phyloP scores from a whole-genome alignment of 2,797 vertebrate species.

The Squalus acanthias region DNA sequence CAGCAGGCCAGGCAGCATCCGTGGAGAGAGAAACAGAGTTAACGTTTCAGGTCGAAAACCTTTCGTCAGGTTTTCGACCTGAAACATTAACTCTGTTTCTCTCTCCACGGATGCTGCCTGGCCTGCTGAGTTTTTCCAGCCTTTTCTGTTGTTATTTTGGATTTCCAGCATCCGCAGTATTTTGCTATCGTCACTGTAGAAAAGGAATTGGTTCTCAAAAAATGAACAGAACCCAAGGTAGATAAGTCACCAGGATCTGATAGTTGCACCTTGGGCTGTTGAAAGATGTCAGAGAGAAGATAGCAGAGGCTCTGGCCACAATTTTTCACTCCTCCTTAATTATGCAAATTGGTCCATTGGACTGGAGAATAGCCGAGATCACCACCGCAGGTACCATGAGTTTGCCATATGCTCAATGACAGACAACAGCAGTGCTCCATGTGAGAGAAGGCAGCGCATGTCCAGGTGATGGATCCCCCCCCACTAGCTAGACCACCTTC shows the following conservation, averaged over 20 bases:
- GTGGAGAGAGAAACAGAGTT: too few relatives aligned
- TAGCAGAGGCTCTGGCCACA: not conserved
- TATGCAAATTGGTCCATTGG: not conserved
- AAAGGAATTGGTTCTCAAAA: not conserved
- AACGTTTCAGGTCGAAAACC: too few relatives aligned
- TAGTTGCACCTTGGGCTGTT: not conserved
- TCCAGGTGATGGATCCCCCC: not conserved
- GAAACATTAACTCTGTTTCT: too few relatives aligned
- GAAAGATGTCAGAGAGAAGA: not conserved
- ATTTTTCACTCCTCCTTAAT: not conserved
- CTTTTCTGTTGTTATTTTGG: too few relatives aligned
- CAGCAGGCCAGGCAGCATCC: too few relatives aligned
- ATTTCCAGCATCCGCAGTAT: too few relatives aligned
- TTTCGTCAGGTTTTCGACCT: too few relatives aligned
- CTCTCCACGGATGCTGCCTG: too few relatives aligned
- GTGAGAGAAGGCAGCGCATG: not conserved
- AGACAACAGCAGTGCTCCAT: not conserved
- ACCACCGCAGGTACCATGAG: not conserved
- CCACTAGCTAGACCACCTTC: not conserved
- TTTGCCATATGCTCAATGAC: slow-evolving; percentile 5
- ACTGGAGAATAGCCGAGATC: not conserved
- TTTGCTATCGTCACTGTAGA: not conserved
- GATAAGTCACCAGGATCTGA: not conserved
- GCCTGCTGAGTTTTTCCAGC: too few relatives aligned
- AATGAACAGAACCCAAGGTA: not conserved